Evolutionary conservation across 2,113 vertebrate genomes (phyloP).

Genomic region (Peromyscus leucopus): DNA sequence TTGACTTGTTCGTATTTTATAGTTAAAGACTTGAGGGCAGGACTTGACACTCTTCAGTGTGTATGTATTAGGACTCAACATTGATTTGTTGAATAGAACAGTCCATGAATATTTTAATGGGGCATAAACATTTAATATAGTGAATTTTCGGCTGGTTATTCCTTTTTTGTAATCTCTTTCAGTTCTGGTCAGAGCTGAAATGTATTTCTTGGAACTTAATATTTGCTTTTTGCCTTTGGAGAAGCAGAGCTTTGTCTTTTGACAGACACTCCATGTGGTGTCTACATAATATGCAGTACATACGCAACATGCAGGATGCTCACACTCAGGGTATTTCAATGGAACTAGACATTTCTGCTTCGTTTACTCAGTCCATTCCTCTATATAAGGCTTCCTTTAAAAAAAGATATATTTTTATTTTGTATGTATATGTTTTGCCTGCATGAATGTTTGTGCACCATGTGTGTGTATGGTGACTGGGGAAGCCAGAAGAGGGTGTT

Average conservation of each 20-base stretch:
- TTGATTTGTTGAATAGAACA: constrained; percentile 64
- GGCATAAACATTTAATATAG: constrained; percentile 43
- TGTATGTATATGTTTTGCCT: background rate
- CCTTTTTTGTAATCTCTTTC: constrained; percentile 37
- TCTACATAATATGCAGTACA: background rate
- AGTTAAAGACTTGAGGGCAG: constrained; percentile 55
- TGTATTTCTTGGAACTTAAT: constrained; percentile 48
- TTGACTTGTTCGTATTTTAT: constrained; percentile 54
- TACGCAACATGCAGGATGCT: background rate
- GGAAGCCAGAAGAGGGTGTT: background rate
- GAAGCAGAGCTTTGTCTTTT: constrained; percentile 40
- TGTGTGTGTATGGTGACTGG: background rate
- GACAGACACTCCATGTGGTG: background rate
- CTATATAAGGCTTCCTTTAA: background rate
- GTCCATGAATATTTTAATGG: constrained; percentile 43
- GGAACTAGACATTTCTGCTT: constrained; percentile 43
- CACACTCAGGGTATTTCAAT: background rate
- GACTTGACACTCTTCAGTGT: background rate
- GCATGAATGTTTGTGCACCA: background rate
- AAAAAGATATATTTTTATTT: background rate
- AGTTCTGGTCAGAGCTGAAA: constrained; percentile 41
- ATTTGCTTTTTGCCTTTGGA: constrained; percentile 43
- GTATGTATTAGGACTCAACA: constrained; percentile 50
- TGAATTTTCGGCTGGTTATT: constrained; percentile 56
- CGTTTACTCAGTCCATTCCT: constrained; percentile 3